Evolutionary conservation across 2,888 invertebrate species (phyloP).

Genomic region (Aspidiotus rigidus): DNA sequence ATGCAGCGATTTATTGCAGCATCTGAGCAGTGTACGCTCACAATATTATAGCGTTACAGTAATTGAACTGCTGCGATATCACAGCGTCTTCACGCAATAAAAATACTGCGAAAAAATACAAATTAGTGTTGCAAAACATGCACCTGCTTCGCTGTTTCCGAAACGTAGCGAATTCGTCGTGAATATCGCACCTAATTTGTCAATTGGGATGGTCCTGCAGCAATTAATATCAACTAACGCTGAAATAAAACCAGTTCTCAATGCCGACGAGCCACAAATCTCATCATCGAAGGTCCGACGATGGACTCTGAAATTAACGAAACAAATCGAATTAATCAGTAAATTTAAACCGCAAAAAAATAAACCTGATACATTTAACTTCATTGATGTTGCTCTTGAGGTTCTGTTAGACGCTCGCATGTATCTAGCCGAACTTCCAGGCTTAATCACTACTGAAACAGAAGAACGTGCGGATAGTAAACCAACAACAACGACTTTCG

Average conservation of each 20-base stretch:
- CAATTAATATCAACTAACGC: neutral
- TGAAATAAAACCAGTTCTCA: neutral
- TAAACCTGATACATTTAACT: neutral
- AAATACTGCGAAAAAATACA: too few relatives aligned
- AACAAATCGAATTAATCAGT: neutral
- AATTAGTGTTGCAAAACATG: too few relatives aligned
- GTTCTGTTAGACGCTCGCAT: neutral
- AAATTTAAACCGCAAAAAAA: neutral
- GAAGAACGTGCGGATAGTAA: neutral
- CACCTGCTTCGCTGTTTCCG: too few relatives aligned
- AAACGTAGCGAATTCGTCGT: too few relatives aligned
- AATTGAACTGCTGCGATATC: too few relatives aligned
- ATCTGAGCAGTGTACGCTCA: too few relatives aligned
- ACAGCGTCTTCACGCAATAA: too few relatives aligned
- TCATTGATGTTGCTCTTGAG: neutral
- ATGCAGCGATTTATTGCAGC: too few relatives aligned
- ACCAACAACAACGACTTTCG: neutral
- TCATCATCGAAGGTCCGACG: neutral
- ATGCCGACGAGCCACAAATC: neutral
- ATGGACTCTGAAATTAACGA: neutral
- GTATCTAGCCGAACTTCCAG: neutral
- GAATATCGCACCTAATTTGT: too few relatives aligned
- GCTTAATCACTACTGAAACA: neutral
- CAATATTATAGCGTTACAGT: too few relatives aligned
- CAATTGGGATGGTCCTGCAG: neutral